Conservation (phyloP, 2,113 vertebrate genomes). For the Triplophysa rosa region DNA sequence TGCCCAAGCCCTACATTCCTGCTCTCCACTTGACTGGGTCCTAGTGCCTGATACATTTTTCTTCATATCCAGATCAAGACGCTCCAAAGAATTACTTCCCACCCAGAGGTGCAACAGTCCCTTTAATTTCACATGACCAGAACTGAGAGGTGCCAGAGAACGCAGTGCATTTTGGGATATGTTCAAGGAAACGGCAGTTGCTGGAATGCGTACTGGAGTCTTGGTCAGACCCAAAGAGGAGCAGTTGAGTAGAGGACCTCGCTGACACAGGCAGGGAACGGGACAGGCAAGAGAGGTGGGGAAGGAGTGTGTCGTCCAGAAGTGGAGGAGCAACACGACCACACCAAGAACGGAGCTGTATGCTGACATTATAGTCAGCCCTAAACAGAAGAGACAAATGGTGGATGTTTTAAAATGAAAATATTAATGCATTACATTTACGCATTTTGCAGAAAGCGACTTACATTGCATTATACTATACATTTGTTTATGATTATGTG, state of each 20-base stretch:
- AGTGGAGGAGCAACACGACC: constrained; percentile 59
- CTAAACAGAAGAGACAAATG: constrained; percentile 29
- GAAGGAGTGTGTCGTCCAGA: constrained; percentile 46
- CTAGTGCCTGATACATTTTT: neutral
- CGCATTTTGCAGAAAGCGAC: too few relatives aligned
- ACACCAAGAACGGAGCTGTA: constrained; percentile 43
- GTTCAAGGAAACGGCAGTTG: constrained; percentile 64
- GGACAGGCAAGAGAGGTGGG: constrained; percentile 58
- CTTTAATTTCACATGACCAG: neutral
- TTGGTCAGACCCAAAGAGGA: constrained; percentile 64
- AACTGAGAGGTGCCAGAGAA: constrained; percentile 47
- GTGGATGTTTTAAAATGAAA: neutral
- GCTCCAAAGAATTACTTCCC: constrained; percentile 68
- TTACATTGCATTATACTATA: too few relatives aligned
- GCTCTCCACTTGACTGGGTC: constrained; percentile 28
- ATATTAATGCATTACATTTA: neutral
- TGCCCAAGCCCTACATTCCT: constrained; percentile 69
- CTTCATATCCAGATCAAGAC: constrained; percentile 68
- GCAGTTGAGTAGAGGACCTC: constrained; percentile 65
- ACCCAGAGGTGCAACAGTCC: constrained; percentile 66
- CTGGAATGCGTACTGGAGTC: constrained; percentile 53
- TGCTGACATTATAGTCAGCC: constrained; percentile 62
- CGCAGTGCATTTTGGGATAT: constrained; percentile 70
- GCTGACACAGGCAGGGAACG: constrained; percentile 64
- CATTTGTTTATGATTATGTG: too few relatives aligned